Conservation (phyloP, 2,888 invertebrate genomes). For the Hypsopygia costalis region DNA sequence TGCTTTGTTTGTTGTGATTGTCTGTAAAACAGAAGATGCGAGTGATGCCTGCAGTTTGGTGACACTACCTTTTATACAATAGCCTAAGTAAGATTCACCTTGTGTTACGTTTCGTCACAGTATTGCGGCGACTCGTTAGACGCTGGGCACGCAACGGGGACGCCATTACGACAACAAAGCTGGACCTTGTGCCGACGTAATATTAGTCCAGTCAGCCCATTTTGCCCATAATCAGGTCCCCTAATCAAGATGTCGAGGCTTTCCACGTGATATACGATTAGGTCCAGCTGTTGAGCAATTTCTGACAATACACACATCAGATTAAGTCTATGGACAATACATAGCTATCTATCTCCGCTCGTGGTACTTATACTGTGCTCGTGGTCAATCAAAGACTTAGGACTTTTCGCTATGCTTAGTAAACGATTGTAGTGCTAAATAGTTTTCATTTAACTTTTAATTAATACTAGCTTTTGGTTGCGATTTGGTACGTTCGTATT, state of each 20-base stretch:
- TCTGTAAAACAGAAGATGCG: constrained; percentile 52
- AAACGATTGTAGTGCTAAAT: constrained; percentile 19
- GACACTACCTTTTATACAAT: constrained; percentile 72
- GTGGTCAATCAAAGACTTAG: too few species aligned
- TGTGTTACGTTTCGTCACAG: constrained; percentile 64
- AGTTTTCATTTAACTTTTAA: constrained; percentile 14
- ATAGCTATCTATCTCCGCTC: neutral
- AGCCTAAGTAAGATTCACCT: constrained; percentile 67
- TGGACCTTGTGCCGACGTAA: constrained; percentile 40
- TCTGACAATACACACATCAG: neutral
- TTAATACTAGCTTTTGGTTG: too few species aligned
- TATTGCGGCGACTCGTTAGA: constrained; percentile 53
- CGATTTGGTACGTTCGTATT: too few species aligned
- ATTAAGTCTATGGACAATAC: too few species aligned
- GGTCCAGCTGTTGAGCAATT: constrained; percentile 7
- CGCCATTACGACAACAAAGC: constrained; percentile 51
- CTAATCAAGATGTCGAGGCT: constrained; percentile 19
- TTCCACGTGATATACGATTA: constrained; percentile 10
- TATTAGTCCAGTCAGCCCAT: constrained; percentile 31
- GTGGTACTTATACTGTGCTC: too few species aligned
- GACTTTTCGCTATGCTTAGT: constrained; percentile 6
- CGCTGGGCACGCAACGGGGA: constrained; percentile 64
- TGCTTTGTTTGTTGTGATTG: constrained; percentile 39
- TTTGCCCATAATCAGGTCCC: constrained; percentile 29
- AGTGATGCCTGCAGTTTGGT: constrained; percentile 53